Evolutionary conservation across 1,140 invertebrate species (phyloP).

Genomic region (Ruditapes philippinarum): DNA sequence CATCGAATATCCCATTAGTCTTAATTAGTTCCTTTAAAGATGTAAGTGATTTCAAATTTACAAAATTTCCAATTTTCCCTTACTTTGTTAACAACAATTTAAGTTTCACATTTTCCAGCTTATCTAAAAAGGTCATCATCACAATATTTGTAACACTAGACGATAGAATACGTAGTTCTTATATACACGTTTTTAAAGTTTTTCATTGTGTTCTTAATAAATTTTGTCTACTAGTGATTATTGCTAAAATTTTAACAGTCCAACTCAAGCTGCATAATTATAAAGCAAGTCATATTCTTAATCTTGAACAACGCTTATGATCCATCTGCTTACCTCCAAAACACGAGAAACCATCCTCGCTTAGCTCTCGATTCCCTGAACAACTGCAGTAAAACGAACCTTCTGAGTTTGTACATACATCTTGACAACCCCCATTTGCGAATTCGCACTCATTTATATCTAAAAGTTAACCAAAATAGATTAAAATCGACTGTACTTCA

Average conservation of each 20-base stretch:
- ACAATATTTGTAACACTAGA: too few species aligned
- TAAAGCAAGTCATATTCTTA: not conserved
- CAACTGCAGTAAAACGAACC: conserved; percentile 58
- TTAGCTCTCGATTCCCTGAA: not conserved
- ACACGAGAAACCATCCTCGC: conserved; percentile 31
- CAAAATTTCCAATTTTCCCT: not conserved
- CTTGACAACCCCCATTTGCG: conserved; percentile 61
- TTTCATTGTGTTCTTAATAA: not conserved
- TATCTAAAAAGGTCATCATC: too few species aligned
- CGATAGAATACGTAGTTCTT: not conserved
- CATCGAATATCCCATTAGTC: not conserved
- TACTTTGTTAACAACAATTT: not conserved
- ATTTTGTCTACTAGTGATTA: not conserved
- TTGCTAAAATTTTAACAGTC: not conserved
- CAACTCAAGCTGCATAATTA: not conserved
- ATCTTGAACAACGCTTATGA: not conserved
- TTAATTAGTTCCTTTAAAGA: not conserved
- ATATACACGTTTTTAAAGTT: not conserved
- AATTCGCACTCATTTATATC: conserved; percentile 55
- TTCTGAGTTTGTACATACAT: conserved; percentile 54
- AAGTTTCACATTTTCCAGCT: too few species aligned
- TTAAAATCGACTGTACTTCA: too few species aligned
- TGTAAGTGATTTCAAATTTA: too few species aligned
- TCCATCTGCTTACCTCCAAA: not conserved
- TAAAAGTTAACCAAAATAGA: not conserved